A percentile compares a stretch with the other conserved stretches of the same genome.
phyloP scores from a whole-genome alignment of 2,888 invertebrate species.

The Hydropsyche betteni region DNA sequence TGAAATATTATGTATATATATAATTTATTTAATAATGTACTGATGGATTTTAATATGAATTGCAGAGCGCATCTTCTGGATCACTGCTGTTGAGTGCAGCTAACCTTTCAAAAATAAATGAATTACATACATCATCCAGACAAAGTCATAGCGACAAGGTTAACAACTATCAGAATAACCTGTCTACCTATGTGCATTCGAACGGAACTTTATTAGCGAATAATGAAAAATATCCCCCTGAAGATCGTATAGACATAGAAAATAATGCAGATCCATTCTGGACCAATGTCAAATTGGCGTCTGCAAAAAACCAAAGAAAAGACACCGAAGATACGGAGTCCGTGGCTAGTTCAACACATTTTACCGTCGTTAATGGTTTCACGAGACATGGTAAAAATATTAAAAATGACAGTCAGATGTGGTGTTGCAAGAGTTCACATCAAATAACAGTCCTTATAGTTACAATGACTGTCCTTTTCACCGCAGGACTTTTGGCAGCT shows the following conservation, averaged over 20 bases:
- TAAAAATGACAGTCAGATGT: conserved; percentile 70
- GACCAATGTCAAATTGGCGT: conserved; percentile 60
- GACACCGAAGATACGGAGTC: conserved; percentile 71
- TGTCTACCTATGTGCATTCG: conserved; percentile 57
- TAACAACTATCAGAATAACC: conserved; percentile 59
- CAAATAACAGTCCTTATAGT: conserved; percentile 84
- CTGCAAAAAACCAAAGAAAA: conserved; percentile 47
- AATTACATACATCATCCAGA: conserved; percentile 55
- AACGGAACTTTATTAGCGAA: conserved; percentile 38
- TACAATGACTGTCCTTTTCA: conserved; percentile 83
- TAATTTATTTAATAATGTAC: too few relatives aligned
- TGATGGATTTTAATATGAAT: conserved; percentile 51
- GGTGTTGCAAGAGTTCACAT: conserved; percentile 79
- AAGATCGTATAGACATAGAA: conserved; percentile 53
- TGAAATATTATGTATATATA: too few relatives aligned
- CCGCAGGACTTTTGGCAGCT: conserved; percentile 81
- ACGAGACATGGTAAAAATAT: conserved; percentile 69
- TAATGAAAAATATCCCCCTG: conserved; percentile 30
- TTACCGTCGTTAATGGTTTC: conserved; percentile 84
- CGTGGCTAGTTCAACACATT: conserved; percentile 86
- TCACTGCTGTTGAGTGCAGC: conserved; percentile 82
- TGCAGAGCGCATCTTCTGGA: conserved; percentile 83
- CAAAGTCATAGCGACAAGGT: conserved; percentile 53
- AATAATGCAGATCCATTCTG: conserved; percentile 60
- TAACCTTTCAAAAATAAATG: conserved; percentile 71